A percentile compares a stretch with the other conserved stretches of the same genome.
These are phyloP conservation scores for Coranthus polyacanthus DNA, from an alignment of 2,797 vertebrate species.

Conservation along the genomic window DNA sequence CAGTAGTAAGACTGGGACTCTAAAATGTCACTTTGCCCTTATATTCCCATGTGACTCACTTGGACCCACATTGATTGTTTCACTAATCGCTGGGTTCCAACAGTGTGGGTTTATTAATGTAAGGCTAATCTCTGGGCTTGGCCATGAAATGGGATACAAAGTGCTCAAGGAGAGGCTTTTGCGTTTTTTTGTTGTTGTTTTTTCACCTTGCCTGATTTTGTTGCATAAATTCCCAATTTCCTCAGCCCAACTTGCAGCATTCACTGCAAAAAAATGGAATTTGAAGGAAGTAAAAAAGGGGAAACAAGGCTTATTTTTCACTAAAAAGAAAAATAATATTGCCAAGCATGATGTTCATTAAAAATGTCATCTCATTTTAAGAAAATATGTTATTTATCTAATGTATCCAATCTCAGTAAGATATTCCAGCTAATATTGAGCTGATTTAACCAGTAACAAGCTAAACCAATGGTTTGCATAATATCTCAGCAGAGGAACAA, in stretches of 20 bases:
- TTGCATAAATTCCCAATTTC: conserved; percentile 72
- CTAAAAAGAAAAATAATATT: too few species aligned
- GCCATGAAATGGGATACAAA: conserved; percentile 49
- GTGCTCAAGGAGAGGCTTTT: conserved; percentile 32
- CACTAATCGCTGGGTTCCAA: conserved; percentile 42
- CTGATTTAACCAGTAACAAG: too few species aligned
- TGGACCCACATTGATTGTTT: conserved; percentile 31
- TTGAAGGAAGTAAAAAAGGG: too few species aligned
- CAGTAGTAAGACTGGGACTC: conserved; percentile 22
- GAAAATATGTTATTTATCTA: too few species aligned
- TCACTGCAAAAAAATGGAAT: too few species aligned
- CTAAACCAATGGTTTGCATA: too few species aligned
- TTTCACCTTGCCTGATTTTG: conserved; percentile 34
- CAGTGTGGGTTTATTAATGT: conserved; percentile 37
- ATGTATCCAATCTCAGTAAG: too few species aligned
- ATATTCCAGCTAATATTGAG: too few species aligned
- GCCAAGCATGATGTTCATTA: too few species aligned
- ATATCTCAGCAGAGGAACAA: too few species aligned
- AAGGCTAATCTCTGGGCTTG: conserved; percentile 54
- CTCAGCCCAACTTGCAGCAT: conserved; percentile 38
- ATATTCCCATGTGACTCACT: conserved; percentile 20
- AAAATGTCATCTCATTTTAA: too few species aligned
- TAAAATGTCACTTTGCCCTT: conserved; percentile 37
- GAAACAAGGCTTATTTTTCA: too few species aligned
- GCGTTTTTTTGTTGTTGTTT: conserved; percentile 11